phyloP scores from a whole-genome alignment of 2,113 vertebrate genomes.

The Petrocephalus zakoni region DNA sequence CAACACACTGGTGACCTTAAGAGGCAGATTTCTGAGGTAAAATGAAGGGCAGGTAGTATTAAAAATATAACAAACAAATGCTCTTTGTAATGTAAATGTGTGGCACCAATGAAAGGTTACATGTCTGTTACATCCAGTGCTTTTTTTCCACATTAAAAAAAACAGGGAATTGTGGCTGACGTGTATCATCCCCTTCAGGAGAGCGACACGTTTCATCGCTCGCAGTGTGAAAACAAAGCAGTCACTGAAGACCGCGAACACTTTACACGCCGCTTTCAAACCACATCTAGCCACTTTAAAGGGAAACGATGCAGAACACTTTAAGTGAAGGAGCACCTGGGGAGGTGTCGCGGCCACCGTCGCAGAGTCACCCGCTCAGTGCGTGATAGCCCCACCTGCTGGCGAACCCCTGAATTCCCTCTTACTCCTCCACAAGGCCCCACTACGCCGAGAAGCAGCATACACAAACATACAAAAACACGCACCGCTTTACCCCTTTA shows the following conservation, averaged over 20 bases:
- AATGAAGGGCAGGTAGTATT: not conserved
- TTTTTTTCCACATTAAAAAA: not conserved
- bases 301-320: not conserved
- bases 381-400: conserved; percentile 38
- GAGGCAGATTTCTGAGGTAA: conserved; percentile 1
- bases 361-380: not conserved
- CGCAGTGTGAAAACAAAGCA: not conserved
- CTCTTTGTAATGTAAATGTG: too few relatives aligned
- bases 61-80: not conserved
- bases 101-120: not conserved
- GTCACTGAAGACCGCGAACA: not conserved
- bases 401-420: conserved; percentile 26
- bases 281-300: not conserved
- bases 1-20: conserved; percentile 13
- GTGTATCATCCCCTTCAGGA: not conserved
- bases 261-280: not conserved
- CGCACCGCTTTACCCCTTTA: not conserved
- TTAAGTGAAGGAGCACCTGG: not conserved
- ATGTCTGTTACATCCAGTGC: not conserved
- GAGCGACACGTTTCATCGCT: not conserved
- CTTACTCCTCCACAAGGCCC: not conserved
- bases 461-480: not conserved
- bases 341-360: not conserved
- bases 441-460: not conserved
- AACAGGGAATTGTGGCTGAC: not conserved